Conservation (phyloP, 2,888 invertebrate species). For the Dendrolimus houi region DNA sequence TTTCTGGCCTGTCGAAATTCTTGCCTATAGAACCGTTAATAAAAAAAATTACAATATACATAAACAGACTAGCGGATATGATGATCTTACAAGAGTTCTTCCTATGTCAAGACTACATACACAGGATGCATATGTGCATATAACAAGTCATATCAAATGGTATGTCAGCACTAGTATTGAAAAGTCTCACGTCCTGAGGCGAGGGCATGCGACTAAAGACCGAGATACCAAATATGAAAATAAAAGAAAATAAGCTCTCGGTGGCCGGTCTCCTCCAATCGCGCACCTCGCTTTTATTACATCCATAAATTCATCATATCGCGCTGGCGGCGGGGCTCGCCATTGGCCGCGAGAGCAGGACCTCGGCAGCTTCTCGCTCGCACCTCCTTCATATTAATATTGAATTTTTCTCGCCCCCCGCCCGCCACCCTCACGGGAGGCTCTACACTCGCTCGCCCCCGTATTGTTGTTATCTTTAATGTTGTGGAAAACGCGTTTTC, state of each 20-base stretch:
- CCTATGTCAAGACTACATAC: too few species aligned
- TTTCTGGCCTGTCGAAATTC: too few species aligned
- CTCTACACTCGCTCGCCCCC: slow-evolving; percentile 74
- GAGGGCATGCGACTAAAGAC: slow-evolving; percentile 51
- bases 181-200: slow-evolving; percentile 43
- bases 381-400: slow-evolving; percentile 87
- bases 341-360: slow-evolving; percentile 75
- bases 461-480: slow-evolving; percentile 78
- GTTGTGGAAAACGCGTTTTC: slow-evolving; percentile 78
- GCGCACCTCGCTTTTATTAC: slow-evolving; percentile 83
- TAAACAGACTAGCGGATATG: too few species aligned
- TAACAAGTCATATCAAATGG: not conserved
- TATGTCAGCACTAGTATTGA: slow-evolving; percentile 16
- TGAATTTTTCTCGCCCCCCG: slow-evolving; percentile 83
- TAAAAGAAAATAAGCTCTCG: slow-evolving; percentile 74
- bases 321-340: slow-evolving; percentile 68
- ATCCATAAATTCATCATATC: slow-evolving; percentile 90
- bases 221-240: slow-evolving; percentile 73
- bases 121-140: not conserved
- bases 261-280: slow-evolving; percentile 78
- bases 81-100: too few species aligned
- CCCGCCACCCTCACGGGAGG: slow-evolving; percentile 71
- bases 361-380: slow-evolving; percentile 70
- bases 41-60: too few species aligned
- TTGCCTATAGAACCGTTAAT: too few species aligned